Evolutionary conservation across 2,797 vertebrate species (phyloP).

Genomic region (Hephaestus fuliginosus): DNA sequence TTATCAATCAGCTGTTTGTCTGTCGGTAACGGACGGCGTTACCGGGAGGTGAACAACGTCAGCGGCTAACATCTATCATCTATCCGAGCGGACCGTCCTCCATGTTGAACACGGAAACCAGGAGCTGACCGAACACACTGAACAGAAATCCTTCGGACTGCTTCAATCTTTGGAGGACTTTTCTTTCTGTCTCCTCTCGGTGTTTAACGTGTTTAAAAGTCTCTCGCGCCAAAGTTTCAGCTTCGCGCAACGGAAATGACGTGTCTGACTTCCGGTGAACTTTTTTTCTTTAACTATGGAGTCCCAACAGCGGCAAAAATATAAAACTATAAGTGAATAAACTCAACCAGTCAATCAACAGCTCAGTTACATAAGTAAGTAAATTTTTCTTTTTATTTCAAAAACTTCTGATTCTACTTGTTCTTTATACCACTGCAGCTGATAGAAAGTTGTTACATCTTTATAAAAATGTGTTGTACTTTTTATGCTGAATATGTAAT

Average conservation of each 20-base stretch:
- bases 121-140: no score
- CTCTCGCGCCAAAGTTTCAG: constrained; percentile 59
- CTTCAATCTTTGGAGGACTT: fast-evolving
- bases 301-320: not conserved
- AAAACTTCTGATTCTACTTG: no score
- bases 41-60: not conserved
- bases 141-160: no score
- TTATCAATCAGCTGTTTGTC: no score
- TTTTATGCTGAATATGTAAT: not conserved
- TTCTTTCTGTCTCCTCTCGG: fast-evolving
- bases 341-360: no score
- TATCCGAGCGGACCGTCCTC: not conserved
- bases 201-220: not conserved
- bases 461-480: not conserved
- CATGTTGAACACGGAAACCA: not conserved
- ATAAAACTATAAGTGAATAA: no score
- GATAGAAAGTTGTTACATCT: not conserved
- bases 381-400: no score
- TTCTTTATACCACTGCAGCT: no score
- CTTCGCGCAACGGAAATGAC: constrained; percentile 72
- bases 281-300: not conserved
- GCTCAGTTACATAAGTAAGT: no score
- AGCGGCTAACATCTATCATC: not conserved
- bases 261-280: constrained; percentile 10
- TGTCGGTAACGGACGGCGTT: not conserved